These are phyloP conservation scores for Andrena hattorfiana DNA, from an alignment of 2,888 invertebrate genomes.

Conservation along the genomic window DNA sequence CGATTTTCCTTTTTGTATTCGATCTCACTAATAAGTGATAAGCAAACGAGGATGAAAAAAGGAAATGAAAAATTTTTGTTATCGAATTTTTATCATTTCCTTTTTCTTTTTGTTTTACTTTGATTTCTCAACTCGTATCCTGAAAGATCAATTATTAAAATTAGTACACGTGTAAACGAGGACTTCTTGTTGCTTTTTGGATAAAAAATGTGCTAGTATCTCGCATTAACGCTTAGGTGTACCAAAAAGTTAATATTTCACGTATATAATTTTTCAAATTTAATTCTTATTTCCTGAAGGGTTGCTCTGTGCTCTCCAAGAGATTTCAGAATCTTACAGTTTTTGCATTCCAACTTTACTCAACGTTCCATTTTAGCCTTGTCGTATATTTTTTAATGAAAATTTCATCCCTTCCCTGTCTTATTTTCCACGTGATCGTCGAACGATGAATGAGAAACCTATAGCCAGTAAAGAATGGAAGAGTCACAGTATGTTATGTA, in stretches of 20 bases:
- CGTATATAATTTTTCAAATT: not conserved
- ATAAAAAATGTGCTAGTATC: too few relatives aligned
- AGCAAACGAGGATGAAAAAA: too few relatives aligned
- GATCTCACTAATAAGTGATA: too few relatives aligned
- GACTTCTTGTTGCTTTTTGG: too few relatives aligned
- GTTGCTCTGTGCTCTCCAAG: slow-evolving; percentile 8
- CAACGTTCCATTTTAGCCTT: not conserved
- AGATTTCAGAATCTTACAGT: not conserved
- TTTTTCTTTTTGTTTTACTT: too few relatives aligned
- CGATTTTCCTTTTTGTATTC: not conserved
- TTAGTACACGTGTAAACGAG: not conserved
- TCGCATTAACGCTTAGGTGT: too few relatives aligned
- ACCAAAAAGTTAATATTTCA: too few relatives aligned
- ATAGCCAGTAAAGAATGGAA: slow-evolving; percentile 16
- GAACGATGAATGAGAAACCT: slow-evolving; percentile 11
- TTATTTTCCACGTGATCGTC: not conserved
- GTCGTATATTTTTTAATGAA: not conserved
- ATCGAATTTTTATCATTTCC: too few relatives aligned
- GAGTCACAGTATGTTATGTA: not conserved
- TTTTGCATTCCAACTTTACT: slow-evolving; percentile 22
- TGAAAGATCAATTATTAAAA: slow-evolving; percentile 17
- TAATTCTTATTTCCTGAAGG: not conserved
- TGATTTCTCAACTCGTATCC: slow-evolving; percentile 6
- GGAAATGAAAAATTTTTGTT: too few relatives aligned
- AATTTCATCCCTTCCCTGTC: not conserved